phyloP scores from a whole-genome alignment of 2,888 invertebrate genomes.

The Chrysotoxum bicinctum region DNA sequence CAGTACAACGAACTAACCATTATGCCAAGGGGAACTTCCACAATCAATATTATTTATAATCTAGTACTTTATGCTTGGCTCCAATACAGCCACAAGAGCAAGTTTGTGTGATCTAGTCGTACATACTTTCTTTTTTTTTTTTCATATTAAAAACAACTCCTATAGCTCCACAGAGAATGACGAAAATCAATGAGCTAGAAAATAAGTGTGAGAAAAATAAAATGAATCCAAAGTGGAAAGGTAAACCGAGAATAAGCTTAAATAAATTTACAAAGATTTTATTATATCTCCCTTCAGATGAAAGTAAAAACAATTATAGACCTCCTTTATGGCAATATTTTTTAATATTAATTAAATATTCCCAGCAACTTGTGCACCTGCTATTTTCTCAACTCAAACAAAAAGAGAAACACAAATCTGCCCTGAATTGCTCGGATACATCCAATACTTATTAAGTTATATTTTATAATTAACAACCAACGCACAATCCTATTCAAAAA shows the following conservation, averaged over 20 bases:
- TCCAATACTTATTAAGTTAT: conserved; percentile 37
- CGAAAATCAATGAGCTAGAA: not conserved
- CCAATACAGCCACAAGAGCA: too few species aligned
- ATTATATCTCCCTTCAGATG: not conserved
- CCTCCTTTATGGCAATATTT: not conserved
- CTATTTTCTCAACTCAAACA: not conserved
- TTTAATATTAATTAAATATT: conserved; percentile 2
- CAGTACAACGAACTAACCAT: too few species aligned
- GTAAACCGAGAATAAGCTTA: not conserved
- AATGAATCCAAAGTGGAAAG: not conserved
- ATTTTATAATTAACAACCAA: conserved; percentile 32
- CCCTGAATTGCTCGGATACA: not conserved
- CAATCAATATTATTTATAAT: too few species aligned
- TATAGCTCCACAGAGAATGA: too few species aligned
- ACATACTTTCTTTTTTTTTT: too few species aligned
- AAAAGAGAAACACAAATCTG: not conserved
- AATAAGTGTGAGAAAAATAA: not conserved
- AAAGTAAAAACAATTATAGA: not conserved
- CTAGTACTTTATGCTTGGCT: too few species aligned
- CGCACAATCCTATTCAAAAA: not conserved
- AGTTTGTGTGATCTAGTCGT: too few species aligned
- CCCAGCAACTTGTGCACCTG: not conserved
- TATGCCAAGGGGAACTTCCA: too few species aligned
- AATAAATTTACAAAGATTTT: not conserved
- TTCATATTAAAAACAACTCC: too few species aligned